A percentile compares a stretch with the other conserved stretches of the same genome.
Evolutionary conservation across 2,888 invertebrate genomes (phyloP).

Genomic region (Dasysyrphus albostriatus): DNA sequence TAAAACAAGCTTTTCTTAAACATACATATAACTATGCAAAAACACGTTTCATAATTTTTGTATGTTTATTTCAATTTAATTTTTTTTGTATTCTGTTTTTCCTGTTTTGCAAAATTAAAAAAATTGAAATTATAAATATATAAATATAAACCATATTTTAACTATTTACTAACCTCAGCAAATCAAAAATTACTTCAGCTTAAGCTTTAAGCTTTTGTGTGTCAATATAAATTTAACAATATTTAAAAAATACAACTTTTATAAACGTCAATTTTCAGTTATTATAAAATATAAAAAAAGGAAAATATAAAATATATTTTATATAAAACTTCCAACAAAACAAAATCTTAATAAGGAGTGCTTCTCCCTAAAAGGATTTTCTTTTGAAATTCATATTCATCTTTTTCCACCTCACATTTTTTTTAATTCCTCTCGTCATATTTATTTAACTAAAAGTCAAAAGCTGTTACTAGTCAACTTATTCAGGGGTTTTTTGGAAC

Average conservation of each 20-base stretch:
- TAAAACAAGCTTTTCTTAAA: not conserved
- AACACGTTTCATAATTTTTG: not conserved
- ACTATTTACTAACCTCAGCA: slow-evolving; percentile 6
- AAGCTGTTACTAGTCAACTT: not conserved
- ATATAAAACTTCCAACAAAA: not conserved
- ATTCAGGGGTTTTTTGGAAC: not conserved
- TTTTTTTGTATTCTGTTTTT: slow-evolving; percentile 11
- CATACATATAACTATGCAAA: not conserved
- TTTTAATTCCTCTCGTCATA: no score
- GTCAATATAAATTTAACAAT: slow-evolving; percentile 4
- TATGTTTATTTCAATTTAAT: slow-evolving; percentile 3
- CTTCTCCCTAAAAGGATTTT: no score
- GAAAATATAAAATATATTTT: not conserved
- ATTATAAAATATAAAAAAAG: not conserved
- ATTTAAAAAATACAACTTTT: slow-evolving; percentile 11
- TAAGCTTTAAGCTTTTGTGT: slow-evolving; percentile 59
- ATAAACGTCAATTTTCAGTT: slow-evolving; percentile 9
- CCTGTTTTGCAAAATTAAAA: slow-evolving; percentile 53
- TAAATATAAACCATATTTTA: no score
- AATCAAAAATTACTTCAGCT: slow-evolving; percentile 20
- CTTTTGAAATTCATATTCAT: no score
- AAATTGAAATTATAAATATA: not conserved
- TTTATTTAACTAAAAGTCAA: not conserved
- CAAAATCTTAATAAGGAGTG: not conserved
- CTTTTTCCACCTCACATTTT: no score